These are phyloP conservation scores for Helostoma temminkii DNA, from an alignment of 2,797 vertebrate genomes.

Conservation along the genomic window DNA sequence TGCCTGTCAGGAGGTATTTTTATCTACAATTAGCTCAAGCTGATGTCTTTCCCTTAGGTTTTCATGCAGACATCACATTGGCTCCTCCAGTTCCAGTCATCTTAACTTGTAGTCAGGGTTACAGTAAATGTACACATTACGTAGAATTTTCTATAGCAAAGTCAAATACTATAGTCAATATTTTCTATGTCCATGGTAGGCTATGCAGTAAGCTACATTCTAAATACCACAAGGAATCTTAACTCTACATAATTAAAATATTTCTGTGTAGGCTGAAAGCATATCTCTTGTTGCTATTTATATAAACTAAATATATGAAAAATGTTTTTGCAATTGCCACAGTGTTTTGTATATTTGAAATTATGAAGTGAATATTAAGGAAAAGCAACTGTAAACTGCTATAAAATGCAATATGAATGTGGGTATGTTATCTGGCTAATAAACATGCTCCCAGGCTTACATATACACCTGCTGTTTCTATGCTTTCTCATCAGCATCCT, in stretches of 20 bases:
- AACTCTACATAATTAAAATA: neutral
- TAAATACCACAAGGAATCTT: neutral
- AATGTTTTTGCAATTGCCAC: neutral
- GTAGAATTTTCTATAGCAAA: neutral
- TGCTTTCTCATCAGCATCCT: slow-evolving; percentile 27
- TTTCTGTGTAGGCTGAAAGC: neutral
- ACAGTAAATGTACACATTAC: neutral
- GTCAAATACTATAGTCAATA: neutral
- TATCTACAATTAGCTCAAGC: slow-evolving; percentile 30
- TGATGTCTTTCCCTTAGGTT: slow-evolving; percentile 42
- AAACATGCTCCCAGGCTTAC: slow-evolving; percentile 7
- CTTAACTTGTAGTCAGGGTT: neutral
- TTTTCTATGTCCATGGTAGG: neutral
- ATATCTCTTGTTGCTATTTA: slow-evolving; percentile 12
- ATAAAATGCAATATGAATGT: neutral
- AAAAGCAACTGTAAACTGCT: neutral
- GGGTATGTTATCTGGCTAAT: slow-evolving; percentile 4
- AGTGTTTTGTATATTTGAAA: neutral
- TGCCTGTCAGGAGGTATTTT: slow-evolving; percentile 42
- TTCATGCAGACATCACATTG: slow-evolving; percentile 39
- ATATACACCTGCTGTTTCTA: slow-evolving; percentile 25
- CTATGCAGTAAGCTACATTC: neutral
- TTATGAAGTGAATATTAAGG: neutral
- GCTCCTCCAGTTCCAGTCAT: neutral
- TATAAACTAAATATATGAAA: neutral